Evolutionary conservation across 2,888 invertebrate genomes (phyloP), one percentile per base, ranked within the genome.

Genomic region (Epirrita christyi): DNA sequence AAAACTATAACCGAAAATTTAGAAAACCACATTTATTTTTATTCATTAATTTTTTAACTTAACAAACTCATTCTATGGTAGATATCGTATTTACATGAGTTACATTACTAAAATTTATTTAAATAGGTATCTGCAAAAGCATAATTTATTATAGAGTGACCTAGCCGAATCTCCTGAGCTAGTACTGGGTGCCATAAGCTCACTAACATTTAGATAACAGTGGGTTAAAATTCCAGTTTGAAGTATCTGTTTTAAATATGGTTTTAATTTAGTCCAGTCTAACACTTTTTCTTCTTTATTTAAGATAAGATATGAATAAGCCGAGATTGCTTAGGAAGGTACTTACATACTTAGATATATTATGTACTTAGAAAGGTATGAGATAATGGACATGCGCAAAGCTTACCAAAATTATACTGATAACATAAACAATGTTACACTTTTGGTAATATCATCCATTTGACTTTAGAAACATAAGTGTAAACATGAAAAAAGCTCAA

Each of bases 381-480:
- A 29, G 38, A 34, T 41, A 55, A 8, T 6, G 54, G 63, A 61
- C 67, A 67, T 67, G 67, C 67, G 65, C 67, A 63, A 46, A 55
- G 59, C 37, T 43, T n/a, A 38, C 44, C 60, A 36, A 45, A 59
- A 64, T 42, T 61, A 21, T 29, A n/a, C 36, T 43, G 42, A 50
- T 10, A 44, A 47, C 8, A 45, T 49, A 54, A 54, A 49, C 53
- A 59, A 54, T 34, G 34, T 38, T 6, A 14, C 7, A 0, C 1
- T 11, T 38, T 8, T 38, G 11, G 14, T 7, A 38, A 8, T 14
- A 6, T 38, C 8, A 4, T 1, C 9, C 8, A 32, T 32, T 32
- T 9, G 6, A 32, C 7, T 32, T 32, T 9, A 32, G 32, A 9
- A 21, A 21, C 21, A 21, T 21, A 21, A 21, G 4, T 21, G 4